These are phyloP conservation scores for Echeneis naucrates DNA, from an alignment of 2,797 vertebrate species.

Conservation along the genomic window DNA sequence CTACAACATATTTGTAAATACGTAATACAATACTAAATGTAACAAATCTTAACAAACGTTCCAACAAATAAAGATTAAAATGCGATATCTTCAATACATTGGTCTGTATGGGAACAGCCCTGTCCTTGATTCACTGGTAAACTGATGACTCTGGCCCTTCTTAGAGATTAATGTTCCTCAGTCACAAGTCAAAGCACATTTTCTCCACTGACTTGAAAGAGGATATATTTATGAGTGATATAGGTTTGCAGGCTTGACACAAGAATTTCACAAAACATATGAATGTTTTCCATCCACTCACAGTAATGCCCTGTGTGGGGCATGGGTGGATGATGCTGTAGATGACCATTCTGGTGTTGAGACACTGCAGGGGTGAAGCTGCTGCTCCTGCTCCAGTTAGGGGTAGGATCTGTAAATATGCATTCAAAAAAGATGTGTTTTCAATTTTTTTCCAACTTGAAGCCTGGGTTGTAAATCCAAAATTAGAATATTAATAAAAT, in stretches of 20 bases:
- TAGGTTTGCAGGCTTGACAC: background rate
- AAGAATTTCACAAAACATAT: background rate
- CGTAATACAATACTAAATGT: background rate
- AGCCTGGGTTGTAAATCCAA: background rate
- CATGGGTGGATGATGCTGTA: conserved; percentile 97
- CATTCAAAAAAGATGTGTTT: background rate
- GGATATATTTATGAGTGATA: conserved; percentile 6
- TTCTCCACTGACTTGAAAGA: background rate
- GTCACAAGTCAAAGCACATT: background rate
- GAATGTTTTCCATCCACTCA: conserved; percentile 76
- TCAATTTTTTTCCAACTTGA: background rate
- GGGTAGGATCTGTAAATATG: conserved; percentile 85
- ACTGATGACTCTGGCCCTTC: background rate
- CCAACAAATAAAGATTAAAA: background rate
- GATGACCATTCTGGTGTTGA: conserved; percentile 96
- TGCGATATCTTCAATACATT: conserved; percentile 4
- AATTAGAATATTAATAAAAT: background rate
- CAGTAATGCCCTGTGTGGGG: conserved; percentile 96
- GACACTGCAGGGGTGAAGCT: conserved; percentile 91
- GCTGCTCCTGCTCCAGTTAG: conserved; percentile 93
- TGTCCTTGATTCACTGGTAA: background rate
- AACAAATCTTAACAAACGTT: background rate
- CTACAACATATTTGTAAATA: background rate
- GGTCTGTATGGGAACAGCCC: background rate
- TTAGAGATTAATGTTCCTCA: conserved; percentile 14